Evolutionary conservation across 2,888 invertebrate genomes (phyloP), one percentile per base, ranked within the genome.

Genomic region (Erannis defoliaria): DNA sequence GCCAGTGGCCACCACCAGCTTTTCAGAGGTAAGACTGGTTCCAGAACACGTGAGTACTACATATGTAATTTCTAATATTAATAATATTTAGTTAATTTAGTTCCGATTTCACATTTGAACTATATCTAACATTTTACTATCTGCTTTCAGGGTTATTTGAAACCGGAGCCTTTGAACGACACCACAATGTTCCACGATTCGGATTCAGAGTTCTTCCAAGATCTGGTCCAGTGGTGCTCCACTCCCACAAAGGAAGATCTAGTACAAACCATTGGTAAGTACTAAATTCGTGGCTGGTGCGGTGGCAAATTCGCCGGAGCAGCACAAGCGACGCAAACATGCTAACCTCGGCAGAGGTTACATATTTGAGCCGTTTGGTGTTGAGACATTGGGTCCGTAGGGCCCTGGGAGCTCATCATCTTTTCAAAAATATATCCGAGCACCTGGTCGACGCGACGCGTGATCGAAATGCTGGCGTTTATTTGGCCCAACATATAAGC

Each of bases 141-240:
- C 76, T 77, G 73, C 66, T 89, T 90, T 77, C 91, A 93, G 93
- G 90, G 82, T 74, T 86, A 76, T 82, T 84, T 89, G 88, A 91
- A 91, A 87, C 73, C 84, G 86, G 93, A 93, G 81, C 86, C 86
- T 64, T 75, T 78, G 76, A 81, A 80, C 86, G 88, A 86, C 82
- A 83, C 78, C 83, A 82, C 82, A 81, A 93, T 93, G 93, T 86
- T 84, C 78, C 86, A 86, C 85, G 88, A 88, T 69, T 78, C 90
- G 90, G 89, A 94, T 90, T 94, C 90, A 94, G 96, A 96, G 89
- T 94, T 95, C 90, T 96, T 95, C 93, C 95, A 95, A 93, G 95
- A 96, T 90, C 93, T 96, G 87, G 94, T 91, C 80, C 88, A 88
- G 75, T 95, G 93, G 94, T 95, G 94, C 87, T 92, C 86, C 81